Evolutionary conservation across 64 coral and sea anemone genomes (phyloP), one percentile per base, ranked within the genome.

Genomic region (Montipora cactus): DNA sequence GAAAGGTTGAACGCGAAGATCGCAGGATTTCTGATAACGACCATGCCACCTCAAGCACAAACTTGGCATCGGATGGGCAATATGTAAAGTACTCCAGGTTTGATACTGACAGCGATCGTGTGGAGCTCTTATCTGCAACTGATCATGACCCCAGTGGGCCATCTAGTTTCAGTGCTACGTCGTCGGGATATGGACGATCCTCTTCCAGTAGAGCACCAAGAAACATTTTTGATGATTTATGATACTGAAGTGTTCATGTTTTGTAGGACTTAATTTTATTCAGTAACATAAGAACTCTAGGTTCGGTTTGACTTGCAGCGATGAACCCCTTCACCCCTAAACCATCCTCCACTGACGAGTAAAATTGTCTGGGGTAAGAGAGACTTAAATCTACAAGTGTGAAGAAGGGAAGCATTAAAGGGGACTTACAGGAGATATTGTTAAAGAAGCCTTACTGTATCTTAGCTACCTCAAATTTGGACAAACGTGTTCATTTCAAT

Each of bases 181-280:
- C 69, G 16, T 88, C 91, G 9, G 85, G 89, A 49, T 97, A 89
- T 78, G 89, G 96, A n/a, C 84, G 89, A 80, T 95, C 96, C n/a
- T 62, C 83, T 23, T 79, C 77, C 10, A 78, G 48, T 75, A 90
- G 78, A 93, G 88, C 87, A 81, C 98, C 98, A 4, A 95, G 96
- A 59, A 99, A 99, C 77, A 81, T 99, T 37, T 99, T 99, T 74
- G 98, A 99, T 92, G 98, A 99, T 90, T 96, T 99, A 87, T 98
- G 71, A 92, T 16, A 47, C 15, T 51, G 13, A 22, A 51, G 23
- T 6, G 77, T 91, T 22, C 37, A 37, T 37, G 37, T 37, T 37
- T 37, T 37, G 37, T 37, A 37, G 37, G 37, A 37, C 37, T 37
- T 37, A 37, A 37, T 37, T 37, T 37, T 37, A 37, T 37, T 37